These are phyloP conservation scores for Drosophila algonquin DNA, from an alignment of 2,888 invertebrate species.

Conservation along the genomic window DNA sequence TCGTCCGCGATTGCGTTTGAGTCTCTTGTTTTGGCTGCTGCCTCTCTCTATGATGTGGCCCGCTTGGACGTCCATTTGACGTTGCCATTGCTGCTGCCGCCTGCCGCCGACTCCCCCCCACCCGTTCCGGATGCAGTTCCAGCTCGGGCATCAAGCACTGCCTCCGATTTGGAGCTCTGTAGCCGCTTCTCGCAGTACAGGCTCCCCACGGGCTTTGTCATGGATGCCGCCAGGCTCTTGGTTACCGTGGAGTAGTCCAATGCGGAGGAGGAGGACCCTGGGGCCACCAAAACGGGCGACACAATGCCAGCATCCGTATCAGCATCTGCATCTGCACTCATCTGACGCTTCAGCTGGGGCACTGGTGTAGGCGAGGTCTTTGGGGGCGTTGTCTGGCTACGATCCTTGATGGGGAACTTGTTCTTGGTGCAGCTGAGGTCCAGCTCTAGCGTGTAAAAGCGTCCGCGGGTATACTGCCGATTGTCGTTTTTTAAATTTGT, in stretches of 20 bases:
- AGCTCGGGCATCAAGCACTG: constrained; percentile 54
- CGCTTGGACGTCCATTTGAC: constrained; percentile 25
- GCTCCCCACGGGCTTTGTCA: constrained; percentile 82
- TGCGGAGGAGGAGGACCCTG: constrained; percentile 9
- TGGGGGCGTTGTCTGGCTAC: constrained; percentile 52
- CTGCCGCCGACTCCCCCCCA: background rate
- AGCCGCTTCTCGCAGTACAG: constrained; percentile 84
- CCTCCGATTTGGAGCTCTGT: constrained; percentile 83
- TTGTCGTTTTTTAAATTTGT: constrained; percentile 77
- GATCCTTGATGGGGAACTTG: constrained; percentile 86
- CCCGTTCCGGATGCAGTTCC: background rate
- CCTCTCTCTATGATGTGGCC: constrained; percentile 13
- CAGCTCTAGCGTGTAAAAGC: constrained; percentile 84
- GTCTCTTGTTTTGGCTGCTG: background rate
- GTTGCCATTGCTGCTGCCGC: constrained; percentile 26
- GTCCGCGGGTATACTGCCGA: constrained; percentile 80
- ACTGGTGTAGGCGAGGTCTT: constrained; percentile 32
- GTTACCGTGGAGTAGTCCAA: constrained; percentile 69
- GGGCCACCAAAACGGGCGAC: background rate
- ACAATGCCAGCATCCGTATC: background rate
- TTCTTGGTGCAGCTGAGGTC: constrained; percentile 86
- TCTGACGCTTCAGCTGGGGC: constrained; percentile 30
- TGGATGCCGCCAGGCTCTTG: constrained; percentile 81
- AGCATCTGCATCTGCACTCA: constrained; percentile 5
- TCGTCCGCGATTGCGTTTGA: background rate